Evolutionary conservation across 2,888 invertebrate species (phyloP), one percentile per base, ranked within the genome.

Genomic region (Steromphala cineraria): DNA sequence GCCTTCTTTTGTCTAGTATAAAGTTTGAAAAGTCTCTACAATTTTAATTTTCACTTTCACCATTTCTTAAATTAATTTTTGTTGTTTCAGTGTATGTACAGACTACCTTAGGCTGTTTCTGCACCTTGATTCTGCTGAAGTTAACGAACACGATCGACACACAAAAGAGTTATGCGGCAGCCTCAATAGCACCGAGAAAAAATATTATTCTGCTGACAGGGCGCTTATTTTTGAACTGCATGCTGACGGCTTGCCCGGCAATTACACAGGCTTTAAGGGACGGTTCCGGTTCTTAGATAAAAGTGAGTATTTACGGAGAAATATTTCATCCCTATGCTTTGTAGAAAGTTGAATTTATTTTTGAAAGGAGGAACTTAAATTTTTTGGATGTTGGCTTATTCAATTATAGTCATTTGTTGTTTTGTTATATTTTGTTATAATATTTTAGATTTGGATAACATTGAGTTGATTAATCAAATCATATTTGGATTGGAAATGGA

Each of bases 211-310:
- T 5, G 87, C 89, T 17, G 88, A 87, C 5, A 85, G 93, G 10
- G 89, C 88, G 78, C 85, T 93, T 40, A 89, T 93, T 24, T 83
- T 93, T 75, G 93, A 93, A 84, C 93, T 93, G 81, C 92, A 92
- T 78, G 88, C 92, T 0, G 90, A 90, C 75, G 28, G 82, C 2
- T 55, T 82, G 8, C 87, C 84, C 21, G 82, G 84, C 62, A 89
- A 88, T 83, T 84, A 88, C 84, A 88, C 88, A 24, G 92, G 92
- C 21, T 93, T 93, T 86, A 87, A 88, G 80, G 93, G 93, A 55
- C 83, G 83, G 67, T 93, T 88, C 83, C 87, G 85, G 82, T 93
- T 92, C 86, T 80, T 92, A 79, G 89, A 92, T 82, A 89, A 90
- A 89, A 88, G 93, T 93, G 84, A 90, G 92, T 88, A 71, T 46